Base-by-base conservation (phyloP, 2,113 vertebrate genomes). In the Myrmecophaga tridactyla region DNA sequence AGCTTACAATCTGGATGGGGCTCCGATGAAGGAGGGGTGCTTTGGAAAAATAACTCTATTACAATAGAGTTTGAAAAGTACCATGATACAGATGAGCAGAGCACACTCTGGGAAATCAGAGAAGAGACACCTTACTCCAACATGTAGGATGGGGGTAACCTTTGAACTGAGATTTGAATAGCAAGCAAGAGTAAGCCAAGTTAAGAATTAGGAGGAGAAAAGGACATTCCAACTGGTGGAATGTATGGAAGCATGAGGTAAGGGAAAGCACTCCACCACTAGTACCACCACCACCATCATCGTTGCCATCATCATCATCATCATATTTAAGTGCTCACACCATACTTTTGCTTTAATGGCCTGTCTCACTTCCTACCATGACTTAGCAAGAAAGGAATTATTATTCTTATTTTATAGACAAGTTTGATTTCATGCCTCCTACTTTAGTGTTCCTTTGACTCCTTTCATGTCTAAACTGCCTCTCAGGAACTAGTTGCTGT, bases 271-370 rank as follows among this genome's bases (percentile, higher is more conserved):
- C 18, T 1, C 18, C 2, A 56, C 3, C 29, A 31, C 14, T 15
- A 12, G 34, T 0, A 25, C 17, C 8, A 4, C 1, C 14, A 34
- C 27, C 3, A n/a, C 11, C 8, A 31, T 14, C 3, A 15, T 34
- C 34, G 23, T 18, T 80, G 3, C n/a, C 41, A 20, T 20, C 20
- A 56, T 73, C n/a, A 63, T 34, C 11, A 4, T 39, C 43, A 34
- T 2, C 34, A 21, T 0, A 27, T 6, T 56, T 65, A 56, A 72
- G 20, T 72, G 15, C 31, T 2, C 9, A 5, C 2, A 25, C 8
- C 0, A 63, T 31, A 27, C 7, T 56, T 70, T 73, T 53, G 23
- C 20, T 62, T 94, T 89, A 39, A 43, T n/a, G n/a, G 1, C 23
- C 0, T 31, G 56, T 17, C 10, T 70, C 29, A 51, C 90, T 58